Evolutionary conservation across 2,113 vertebrate species (phyloP).

Genomic region (pig (Sus scrofa)): DNA sequence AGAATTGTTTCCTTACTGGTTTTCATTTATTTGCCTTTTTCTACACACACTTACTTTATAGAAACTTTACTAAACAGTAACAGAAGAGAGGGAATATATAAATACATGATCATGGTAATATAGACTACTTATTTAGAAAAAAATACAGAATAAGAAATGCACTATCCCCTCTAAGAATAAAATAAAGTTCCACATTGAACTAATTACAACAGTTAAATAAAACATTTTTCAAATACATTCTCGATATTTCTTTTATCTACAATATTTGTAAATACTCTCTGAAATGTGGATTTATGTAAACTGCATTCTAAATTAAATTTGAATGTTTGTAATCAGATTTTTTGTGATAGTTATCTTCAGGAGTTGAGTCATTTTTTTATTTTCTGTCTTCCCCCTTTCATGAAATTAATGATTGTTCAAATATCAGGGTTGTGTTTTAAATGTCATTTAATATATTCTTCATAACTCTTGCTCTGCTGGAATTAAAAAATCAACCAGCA

Average conservation of each 20-base stretch:
- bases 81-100: neutral
- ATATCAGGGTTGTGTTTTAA: neutral
- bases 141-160: neutral
- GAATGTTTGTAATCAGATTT: neutral
- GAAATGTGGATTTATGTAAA: neutral
- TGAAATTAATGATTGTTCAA: neutral
- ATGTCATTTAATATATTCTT: neutral
- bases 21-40: neutral
- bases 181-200: neutral
- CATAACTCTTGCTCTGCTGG: neutral
- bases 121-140: neutral
- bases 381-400: neutral
- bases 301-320: neutral
- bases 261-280: neutral
- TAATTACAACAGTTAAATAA: neutral
- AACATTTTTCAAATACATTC: neutral
- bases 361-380: neutral
- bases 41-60: neutral
- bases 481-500: neutral
- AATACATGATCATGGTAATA: neutral
- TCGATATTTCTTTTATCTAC: neutral
- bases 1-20: neutral
- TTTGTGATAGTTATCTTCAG: neutral
- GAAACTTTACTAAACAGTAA: neutral
- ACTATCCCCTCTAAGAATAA: neutral